Evolutionary conservation across 2,888 invertebrate species (phyloP).

Genomic region (Leptinotarsa juncta): DNA sequence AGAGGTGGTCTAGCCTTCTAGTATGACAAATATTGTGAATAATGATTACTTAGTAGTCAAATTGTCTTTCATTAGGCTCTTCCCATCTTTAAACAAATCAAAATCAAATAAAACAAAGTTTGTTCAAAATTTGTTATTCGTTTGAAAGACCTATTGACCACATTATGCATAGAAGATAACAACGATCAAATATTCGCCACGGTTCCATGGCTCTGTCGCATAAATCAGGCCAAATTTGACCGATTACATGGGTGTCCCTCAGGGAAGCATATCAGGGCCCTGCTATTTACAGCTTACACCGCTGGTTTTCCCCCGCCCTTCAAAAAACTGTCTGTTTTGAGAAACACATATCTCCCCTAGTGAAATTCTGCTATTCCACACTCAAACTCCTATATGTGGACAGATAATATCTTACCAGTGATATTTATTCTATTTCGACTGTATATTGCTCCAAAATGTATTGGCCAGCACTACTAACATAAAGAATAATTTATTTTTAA

Average conservation of each 20-base stretch:
- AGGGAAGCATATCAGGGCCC: constrained; percentile 15
- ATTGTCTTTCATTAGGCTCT: too few relatives aligned
- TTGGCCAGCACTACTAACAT: too few relatives aligned
- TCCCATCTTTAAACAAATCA: too few relatives aligned
- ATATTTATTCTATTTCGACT: neutral
- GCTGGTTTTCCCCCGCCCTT: neutral
- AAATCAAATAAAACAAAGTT: too few relatives aligned
- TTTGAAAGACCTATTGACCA: too few relatives aligned
- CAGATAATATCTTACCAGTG: neutral
- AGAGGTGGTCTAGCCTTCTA: neutral
- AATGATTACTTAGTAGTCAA: neutral
- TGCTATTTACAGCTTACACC: neutral
- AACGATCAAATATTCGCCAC: too few relatives aligned
- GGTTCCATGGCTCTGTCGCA: too few relatives aligned
- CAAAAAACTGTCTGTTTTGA: neutral
- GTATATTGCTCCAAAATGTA: too few relatives aligned
- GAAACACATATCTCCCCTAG: constrained; percentile 6
- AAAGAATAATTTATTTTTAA: too few relatives aligned
- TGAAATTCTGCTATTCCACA: neutral
- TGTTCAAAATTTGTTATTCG: too few relatives aligned
- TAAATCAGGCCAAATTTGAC: too few relatives aligned
- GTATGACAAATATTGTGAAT: neutral
- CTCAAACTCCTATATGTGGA: constrained; percentile 6
- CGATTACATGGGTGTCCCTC: neutral
- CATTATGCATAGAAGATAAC: too few relatives aligned